Conservation (phyloP, 2,797 vertebrate genomes). For the Glyptemys insculpta region DNA sequence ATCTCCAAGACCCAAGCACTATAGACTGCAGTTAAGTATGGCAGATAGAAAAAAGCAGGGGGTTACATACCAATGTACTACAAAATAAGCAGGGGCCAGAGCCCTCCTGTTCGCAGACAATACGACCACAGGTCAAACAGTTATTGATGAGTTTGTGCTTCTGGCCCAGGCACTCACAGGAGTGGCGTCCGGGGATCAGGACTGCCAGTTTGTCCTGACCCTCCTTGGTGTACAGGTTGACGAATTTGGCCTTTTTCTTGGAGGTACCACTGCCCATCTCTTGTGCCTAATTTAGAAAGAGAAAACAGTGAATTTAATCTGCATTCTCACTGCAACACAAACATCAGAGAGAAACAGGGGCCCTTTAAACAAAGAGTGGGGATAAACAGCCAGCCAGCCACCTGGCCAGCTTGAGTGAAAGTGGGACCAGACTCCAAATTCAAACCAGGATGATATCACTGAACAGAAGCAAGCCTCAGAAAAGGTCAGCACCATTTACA, state of each 20-base stretch:
- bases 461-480: conserved; percentile 15
- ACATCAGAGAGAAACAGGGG: not conserved
- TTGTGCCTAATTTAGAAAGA: conserved; percentile 84
- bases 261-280: conserved; percentile 77
- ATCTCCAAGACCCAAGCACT: not conserved
- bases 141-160: conserved; percentile 97
- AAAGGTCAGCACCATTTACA: conserved; percentile 2
- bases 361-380: not conserved
- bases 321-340: fast-evolving
- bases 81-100: conserved; percentile 97
- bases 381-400: not conserved
- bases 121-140: conserved; percentile 95
- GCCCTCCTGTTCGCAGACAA: conserved; percentile 96
- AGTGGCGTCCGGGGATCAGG: conserved; percentile 90
- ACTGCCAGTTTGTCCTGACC: conserved; percentile 92
- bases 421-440: not conserved
- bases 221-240: conserved; percentile 93
- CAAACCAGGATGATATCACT: fast-evolving
- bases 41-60: not conserved
- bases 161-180: conserved; percentile 95
- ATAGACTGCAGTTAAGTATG: fast-evolving
- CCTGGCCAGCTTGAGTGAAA: not conserved
- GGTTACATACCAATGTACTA: conserved; percentile 86
- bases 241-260: conserved; percentile 94
- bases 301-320: not conserved